Evolutionary conservation across 2,113 vertebrate genomes (phyloP).

Genomic region (Labeo rohita): DNA sequence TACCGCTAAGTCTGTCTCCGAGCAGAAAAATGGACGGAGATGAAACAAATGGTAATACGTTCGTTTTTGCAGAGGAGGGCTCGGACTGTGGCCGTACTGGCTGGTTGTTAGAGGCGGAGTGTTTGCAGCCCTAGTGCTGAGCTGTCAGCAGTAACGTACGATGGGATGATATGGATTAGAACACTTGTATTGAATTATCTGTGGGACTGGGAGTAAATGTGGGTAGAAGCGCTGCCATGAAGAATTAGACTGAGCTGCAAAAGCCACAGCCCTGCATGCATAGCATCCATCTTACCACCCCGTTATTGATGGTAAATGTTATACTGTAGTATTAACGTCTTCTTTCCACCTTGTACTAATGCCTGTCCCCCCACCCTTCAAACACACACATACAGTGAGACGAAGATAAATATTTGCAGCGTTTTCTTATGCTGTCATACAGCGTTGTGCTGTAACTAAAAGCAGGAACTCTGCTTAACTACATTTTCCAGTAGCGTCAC

Average conservation of each 20-base stretch:
- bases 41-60: slow-evolving; percentile 50
- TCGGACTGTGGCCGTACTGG: slow-evolving; percentile 14
- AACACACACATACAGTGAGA: slow-evolving; percentile 27
- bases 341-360: slow-evolving; percentile 36
- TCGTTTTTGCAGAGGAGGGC: slow-evolving; percentile 19
- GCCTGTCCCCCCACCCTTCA: slow-evolving; percentile 6
- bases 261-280: slow-evolving; percentile 32
- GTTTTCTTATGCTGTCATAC: not conserved
- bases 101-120: slow-evolving; percentile 17
- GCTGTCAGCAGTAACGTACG: slow-evolving; percentile 44
- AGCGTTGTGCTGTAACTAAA: not conserved
- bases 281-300: slow-evolving; percentile 52
- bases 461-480: not conserved
- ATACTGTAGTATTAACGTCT: slow-evolving; percentile 53
- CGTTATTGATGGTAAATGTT: slow-evolving; percentile 57
- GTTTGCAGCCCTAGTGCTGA: slow-evolving; percentile 39
- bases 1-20: slow-evolving; percentile 30
- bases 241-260: slow-evolving; percentile 53
- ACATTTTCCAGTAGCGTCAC: not conserved
- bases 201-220: slow-evolving; percentile 42
- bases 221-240: slow-evolving; percentile 46
- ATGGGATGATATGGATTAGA: slow-evolving; percentile 59
- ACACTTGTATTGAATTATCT: slow-evolving; percentile 59
- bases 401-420: slow-evolving; percentile 24
- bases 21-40: slow-evolving; percentile 39